These are phyloP conservation scores for Dermatemys mawii DNA, from an alignment of 2,113 vertebrate genomes.

Conservation along the genomic window DNA sequence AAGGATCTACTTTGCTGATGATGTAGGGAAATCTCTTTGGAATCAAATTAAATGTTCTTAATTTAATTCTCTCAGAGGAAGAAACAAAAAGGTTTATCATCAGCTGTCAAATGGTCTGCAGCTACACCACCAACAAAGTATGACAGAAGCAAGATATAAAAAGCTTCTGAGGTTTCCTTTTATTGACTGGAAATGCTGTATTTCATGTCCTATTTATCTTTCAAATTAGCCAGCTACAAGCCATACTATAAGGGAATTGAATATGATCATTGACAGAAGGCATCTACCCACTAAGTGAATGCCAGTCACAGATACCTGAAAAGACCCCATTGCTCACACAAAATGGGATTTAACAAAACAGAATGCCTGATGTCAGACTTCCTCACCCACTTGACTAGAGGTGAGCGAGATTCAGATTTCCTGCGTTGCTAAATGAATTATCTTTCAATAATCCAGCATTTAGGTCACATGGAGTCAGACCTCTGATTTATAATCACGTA, in stretches of 20 bases:
- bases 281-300: background rate
- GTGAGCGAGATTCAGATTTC: fast-evolving
- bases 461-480: background rate
- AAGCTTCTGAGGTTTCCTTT: constrained; percentile 62
- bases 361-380: background rate
- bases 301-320: constrained; percentile 26
- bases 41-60: constrained; percentile 55
- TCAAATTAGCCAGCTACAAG: constrained; percentile 27
- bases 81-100: constrained; percentile 48
- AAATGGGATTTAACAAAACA: background rate
- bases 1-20: background rate
- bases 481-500: constrained; percentile 45
- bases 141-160: constrained; percentile 66
- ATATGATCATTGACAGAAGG: background rate
- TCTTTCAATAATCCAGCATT: background rate
- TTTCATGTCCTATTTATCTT: constrained; percentile 60
- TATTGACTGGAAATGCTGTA: constrained; percentile 63
- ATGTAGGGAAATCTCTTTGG: constrained; percentile 9
- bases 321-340: background rate
- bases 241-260: constrained; percentile 26
- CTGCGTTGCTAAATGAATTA: background rate
- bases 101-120: constrained; percentile 65
- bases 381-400: background rate
- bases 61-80: constrained; percentile 39
- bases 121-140: constrained; percentile 60